Evolutionary conservation across 1,140 invertebrate species (phyloP), one percentile per base, ranked within the genome.

Genomic region (Atta cephalotes): DNA sequence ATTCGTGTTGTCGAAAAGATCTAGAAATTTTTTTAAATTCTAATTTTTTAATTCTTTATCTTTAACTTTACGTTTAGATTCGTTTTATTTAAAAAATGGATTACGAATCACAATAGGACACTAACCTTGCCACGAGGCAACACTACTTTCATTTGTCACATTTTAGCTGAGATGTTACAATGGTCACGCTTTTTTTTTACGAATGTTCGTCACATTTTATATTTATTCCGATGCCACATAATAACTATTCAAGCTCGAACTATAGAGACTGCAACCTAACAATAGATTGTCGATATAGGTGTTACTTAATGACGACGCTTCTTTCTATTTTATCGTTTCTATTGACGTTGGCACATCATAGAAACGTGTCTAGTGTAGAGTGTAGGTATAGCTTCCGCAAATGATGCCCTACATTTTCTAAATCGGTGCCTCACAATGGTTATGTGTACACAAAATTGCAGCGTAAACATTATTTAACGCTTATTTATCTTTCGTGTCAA

Each of bases 61-160:
- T 39, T 39, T 12, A 10, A 21, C 12, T 68, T 21, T 21, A 49
- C 16, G 1, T 49, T 68, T 70, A 9, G 16, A 28, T 63, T 14
- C 6, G 14, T 72, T 78, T 74, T 71, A 71, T 82, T 72, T 62
- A 60, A 39, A 45, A 84, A 80, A 79, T 79, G 78, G 72, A 72
- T 14, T 51, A 63, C 39, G 53, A 82, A 92, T 91, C 82, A 88
- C 82, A 88, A 91, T 92, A 90, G 86, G 76, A 70, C 72, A 71
- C 66, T 63, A 91, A 88, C 86, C 78, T 90, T 91, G 65, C 70
- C 62, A 39, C 35, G 25, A 65, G 72, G 78, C 72, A 81, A 81
- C 65, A 60, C 87, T 87, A 87, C 68, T 90, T 62, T 71, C 72
- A 56, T 86, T 90, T 91, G 85, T 85, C 62, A 65, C 18, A 31